Percentiles rank a stretch among this genome's conserved stretches.
Evolutionary conservation across 1,140 invertebrate species (phyloP).

Genomic region (Bacillus rossius): DNA sequence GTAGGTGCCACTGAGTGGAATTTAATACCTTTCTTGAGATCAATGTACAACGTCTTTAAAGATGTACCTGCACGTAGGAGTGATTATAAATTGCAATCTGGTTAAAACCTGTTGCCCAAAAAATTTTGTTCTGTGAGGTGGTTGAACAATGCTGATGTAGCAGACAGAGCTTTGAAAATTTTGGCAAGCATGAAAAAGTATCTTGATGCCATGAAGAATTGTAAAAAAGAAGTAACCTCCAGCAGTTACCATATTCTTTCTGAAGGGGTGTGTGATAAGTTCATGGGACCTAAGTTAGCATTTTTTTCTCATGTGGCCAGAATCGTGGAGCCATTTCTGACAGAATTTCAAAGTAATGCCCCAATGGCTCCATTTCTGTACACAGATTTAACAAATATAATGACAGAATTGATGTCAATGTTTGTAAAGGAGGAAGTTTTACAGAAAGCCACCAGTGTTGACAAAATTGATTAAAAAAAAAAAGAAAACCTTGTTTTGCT

Average conservation of each 20-base stretch:
- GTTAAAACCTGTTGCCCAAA: conserved; percentile 20
- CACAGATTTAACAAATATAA: not conserved
- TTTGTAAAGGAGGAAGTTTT: conserved; percentile 3
- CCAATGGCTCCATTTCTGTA: conserved; percentile 19
- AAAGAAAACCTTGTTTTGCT: no score
- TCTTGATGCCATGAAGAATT: conserved; percentile 13
- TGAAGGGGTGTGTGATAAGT: conserved; percentile 8
- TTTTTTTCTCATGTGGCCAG: conserved; percentile 4
- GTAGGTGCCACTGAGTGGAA: conserved; percentile 22
- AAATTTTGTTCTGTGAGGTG: conserved; percentile 27
- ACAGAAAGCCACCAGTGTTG: conserved; percentile 3
- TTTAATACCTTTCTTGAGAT: conserved; percentile 21
- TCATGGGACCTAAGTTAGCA: conserved; percentile 1
- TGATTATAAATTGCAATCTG: conserved; percentile 15
- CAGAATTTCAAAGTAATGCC: conserved; percentile 21
- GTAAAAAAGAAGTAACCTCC: not conserved
- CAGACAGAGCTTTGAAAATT: conserved; percentile 19
- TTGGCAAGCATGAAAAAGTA: conserved; percentile 13
- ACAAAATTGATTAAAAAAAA: not conserved
- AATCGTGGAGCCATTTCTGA: conserved; percentile 21
- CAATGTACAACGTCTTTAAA: conserved; percentile 21
- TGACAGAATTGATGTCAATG: conserved; percentile 9
- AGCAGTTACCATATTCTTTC: conserved; percentile 7
- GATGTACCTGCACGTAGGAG: conserved; percentile 21
- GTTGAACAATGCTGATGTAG: conserved; percentile 24